Conservation (phyloP, 2,888 invertebrate species). For the Drosophila histrio region DNA sequence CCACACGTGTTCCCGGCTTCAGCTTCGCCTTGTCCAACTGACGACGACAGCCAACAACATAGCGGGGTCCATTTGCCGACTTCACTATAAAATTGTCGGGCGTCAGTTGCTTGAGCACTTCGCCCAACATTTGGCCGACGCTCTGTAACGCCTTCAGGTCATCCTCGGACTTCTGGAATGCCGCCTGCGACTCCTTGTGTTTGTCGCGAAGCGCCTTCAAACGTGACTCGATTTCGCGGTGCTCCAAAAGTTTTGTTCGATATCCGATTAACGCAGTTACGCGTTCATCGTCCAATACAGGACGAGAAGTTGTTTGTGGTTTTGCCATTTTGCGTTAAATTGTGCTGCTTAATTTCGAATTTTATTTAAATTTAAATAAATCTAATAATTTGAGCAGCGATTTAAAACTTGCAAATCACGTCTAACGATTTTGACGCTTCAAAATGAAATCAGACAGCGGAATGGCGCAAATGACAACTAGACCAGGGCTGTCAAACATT, state of each 20-base stretch:
- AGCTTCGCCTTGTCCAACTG: constrained; percentile 97
- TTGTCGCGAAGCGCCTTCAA: constrained; percentile 97
- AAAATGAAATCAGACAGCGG: constrained; percentile 6
- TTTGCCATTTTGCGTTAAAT: constrained; percentile 21
- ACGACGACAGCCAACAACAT: constrained; percentile 98
- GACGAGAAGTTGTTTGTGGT: background rate
- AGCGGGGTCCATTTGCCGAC: constrained; percentile 99
- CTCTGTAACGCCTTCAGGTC: constrained; percentile 99
- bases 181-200: constrained; percentile 95
- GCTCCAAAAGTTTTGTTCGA: constrained; percentile 95
- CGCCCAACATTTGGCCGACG: constrained; percentile 99
- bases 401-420: constrained; percentile 53
- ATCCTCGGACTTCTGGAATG: constrained; percentile 99
- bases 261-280: constrained; percentile 95
- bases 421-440: constrained; percentile 31
- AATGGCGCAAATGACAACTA: constrained; percentile 14
- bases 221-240: constrained; percentile 96
- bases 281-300: constrained; percentile 77
- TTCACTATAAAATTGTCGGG: constrained; percentile 99
- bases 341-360: constrained; percentile 5
- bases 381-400: background rate
- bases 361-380: constrained; percentile 21
- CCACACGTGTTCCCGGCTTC: constrained; percentile 97
- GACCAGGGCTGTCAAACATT: constrained; percentile 11
- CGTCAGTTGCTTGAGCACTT: constrained; percentile 98